Base-by-base conservation (phyloP, 2,888 invertebrate genomes). In the Eupithecia inturbata region DNA sequence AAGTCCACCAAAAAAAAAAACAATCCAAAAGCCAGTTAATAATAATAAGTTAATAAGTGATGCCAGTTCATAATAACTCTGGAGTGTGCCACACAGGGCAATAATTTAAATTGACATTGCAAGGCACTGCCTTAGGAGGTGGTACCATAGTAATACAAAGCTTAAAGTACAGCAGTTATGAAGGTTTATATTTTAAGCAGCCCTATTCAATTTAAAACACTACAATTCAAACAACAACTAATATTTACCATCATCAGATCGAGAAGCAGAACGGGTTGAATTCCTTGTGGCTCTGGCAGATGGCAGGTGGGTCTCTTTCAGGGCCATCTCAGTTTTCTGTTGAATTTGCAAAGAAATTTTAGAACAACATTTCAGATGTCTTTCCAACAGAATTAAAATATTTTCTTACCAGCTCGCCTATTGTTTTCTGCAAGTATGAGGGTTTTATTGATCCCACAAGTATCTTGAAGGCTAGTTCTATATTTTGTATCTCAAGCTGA, bases 171-270 rank as follows among this genome's bases (percentile, higher is more conserved):
- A 57, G 57, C 57, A 26, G 53, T 22, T 53, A 57, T 14, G 26
- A 57, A 26, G 12, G 12, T 19, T 53, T 53, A 9, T 53, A 57
- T 26, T 57, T 14, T 57, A 57, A 57, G 57, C 57, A 26, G 22
- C 7, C 26, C 14, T 57, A 26, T 26, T 57, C 0, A 57, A 57
- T 57, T 12, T 57, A 9, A 57, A 14, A 57, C 4, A 1, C 5
- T 12, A 10, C 2, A 9, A 57, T 26, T 57, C 12, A 26, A 26
- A 14, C 3, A 26, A 26, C 12, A 0, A 12, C 5, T 14, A 12
- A 57, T 63, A 45, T 70, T 85, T 88, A 94, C 93, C 93, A 76
- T 94, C 93, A 79, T 94, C 93, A 76, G n/a, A n/a, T n/a, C 91
- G 91, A 0, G 93, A 93, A 0, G 86, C 87, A 0, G 92, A 79